Base-by-base conservation (phyloP, 2,888 invertebrate species). In the Sisyra terminalis region DNA sequence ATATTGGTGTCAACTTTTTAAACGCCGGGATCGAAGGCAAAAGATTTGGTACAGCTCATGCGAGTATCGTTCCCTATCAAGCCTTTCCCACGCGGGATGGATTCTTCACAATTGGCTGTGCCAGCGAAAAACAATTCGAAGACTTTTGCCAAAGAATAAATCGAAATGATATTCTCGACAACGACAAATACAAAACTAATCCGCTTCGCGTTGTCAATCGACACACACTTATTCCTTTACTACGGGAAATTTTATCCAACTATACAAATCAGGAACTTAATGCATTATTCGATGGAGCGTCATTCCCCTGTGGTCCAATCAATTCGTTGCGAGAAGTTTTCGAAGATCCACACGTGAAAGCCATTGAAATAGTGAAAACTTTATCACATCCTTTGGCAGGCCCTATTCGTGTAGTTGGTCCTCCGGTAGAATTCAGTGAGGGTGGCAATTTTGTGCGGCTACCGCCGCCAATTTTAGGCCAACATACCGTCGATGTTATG, bases 41-140 rank as follows among this genome's bases (percentile, higher is more conserved):
- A 45, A 69, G 87, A 40, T 83, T 82, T 76, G 96, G 96, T n/a
- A 93, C 93, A 0, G 86, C 86, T 1, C 96, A 97, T 59, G 84
- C 80, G 46, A 92, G 87, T 56, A 80, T 97, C 46, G 96, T 96
- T 0, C 96, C 96, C 0, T 96, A 97, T 56, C 81, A 94, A 67
- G 76, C 85, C 3, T 96, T 94, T 55, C 69, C 73, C 54, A 87
- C 90, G 0, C 71, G 70, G 55, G 82, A 90, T 57, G 84, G 85
- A 1, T 81, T 81, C 53, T 70, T 93, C 43, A 86, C 94, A 0
- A 67, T 94, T 3, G 93, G 93, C 1, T 74, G 86, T 2, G 93
- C 89, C 2, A 92, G 87, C 38, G 80, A 94, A 57, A 62, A 66
- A 1, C 88, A 89, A 55, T 93, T 88, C 59, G 57, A 58, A 17